Evolutionary conservation across 2,888 invertebrate species (phyloP), one percentile per base, ranked within the genome.

Genomic region (Acrobasis repandana): DNA sequence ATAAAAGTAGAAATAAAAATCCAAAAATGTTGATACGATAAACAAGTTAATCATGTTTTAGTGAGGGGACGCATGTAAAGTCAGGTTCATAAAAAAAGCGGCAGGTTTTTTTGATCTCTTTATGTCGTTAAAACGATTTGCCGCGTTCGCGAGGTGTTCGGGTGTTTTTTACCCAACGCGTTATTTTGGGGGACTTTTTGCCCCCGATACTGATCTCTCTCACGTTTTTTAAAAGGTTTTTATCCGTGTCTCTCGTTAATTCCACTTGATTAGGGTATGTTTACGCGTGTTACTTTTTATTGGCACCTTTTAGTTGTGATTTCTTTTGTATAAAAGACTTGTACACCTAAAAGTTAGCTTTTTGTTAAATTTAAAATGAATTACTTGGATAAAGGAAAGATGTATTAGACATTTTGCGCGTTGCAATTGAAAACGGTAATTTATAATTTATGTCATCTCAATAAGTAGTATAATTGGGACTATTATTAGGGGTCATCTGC

Each of bases 401-500:
- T 77, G 74, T 70, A 71, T 71, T 68, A 60, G 15, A 61, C 56
- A 56, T 63, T 65, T 69, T 71, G 64, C 68, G 59, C 63, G 58
- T 56, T 63, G 61, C 64, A 62, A 68, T 71, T 73, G 69, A 69
- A 63, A 75, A 74, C 49, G 60, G 70, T 76, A 83, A 85, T 88
- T 87, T 85, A 85, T 88, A 89, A 90, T 90, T 88, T 90, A 88
- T 89, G 86, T 83, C 84, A 83, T 88, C 86, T 86, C 83, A 85
- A 86, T 88, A 86, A 82, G 76, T 69, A 80, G 82, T 84, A 85
- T 86, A 86, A 89, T 89, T 87, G 85, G 67, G 75, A 82, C 80
- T 83, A 88, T 90, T 90, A 90, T 85, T 79, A 75, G 74, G 86
- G 88, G 86, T 88, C 88, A 86, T 79, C 74, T 78, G 79, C 79